These are phyloP conservation scores for Clamator glandarius DNA, from an alignment of 2,797 vertebrate genomes.

Conservation along the genomic window DNA sequence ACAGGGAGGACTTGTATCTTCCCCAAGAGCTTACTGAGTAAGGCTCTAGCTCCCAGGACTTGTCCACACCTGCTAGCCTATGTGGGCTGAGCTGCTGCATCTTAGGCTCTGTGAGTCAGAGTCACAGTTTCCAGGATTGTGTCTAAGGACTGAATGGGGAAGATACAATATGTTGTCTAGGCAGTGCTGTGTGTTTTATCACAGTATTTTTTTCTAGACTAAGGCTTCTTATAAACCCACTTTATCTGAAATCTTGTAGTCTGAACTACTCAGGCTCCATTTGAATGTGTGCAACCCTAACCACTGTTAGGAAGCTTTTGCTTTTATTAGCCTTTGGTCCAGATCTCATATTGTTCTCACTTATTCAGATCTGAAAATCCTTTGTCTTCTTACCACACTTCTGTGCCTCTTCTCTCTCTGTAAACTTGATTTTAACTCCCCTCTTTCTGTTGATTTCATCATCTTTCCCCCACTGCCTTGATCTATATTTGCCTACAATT, in stretches of 20 bases:
- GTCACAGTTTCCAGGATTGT: not conserved
- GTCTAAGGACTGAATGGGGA: not conserved
- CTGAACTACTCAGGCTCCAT: not conserved
- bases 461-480: not conserved
- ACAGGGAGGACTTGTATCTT: not conserved
- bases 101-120: not conserved
- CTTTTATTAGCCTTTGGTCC: slow-evolving; percentile 52
- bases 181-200: not conserved
- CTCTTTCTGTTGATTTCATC: not conserved
- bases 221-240: not conserved
- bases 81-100: not conserved
- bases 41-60: not conserved
- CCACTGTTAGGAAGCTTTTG: not conserved
- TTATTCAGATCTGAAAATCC: not conserved
- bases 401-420: not conserved
- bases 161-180: not conserved
- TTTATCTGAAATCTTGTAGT: not conserved
- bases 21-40: not conserved
- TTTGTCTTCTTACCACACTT: slow-evolving; percentile 24
- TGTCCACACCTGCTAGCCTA: not conserved
- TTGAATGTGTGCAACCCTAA: not conserved
- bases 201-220: not conserved
- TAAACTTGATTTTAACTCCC: not conserved
- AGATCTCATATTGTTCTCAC: slow-evolving; percentile 1
- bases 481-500: not conserved